phyloP scores from a whole-genome alignment of 2,888 invertebrate genomes.

The Epistrophe eligans region DNA sequence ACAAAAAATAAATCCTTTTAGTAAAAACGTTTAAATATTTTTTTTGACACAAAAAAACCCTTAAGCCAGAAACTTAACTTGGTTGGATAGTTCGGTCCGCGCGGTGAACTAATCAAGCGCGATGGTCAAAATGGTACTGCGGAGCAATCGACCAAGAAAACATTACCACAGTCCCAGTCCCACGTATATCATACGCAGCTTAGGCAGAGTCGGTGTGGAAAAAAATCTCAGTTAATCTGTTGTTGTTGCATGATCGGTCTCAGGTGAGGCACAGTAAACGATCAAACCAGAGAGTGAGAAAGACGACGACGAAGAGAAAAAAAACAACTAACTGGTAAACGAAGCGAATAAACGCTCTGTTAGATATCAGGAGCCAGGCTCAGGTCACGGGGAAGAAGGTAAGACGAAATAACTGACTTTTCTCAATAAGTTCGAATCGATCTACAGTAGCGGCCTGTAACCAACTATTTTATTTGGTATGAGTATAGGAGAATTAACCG shows the following conservation, averaged over 20 bases:
- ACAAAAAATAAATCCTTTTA: slow-evolving; percentile 25
- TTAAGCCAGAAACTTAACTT: neutral
- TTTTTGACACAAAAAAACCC: neutral
- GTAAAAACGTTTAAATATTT: neutral
- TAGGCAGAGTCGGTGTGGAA: slow-evolving; percentile 46
- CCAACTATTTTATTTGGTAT: neutral
- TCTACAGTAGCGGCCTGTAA: slow-evolving; percentile 61
- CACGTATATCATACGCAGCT: slow-evolving; percentile 55
- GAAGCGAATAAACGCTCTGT: slow-evolving; percentile 61
- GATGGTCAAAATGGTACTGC: slow-evolving; percentile 81
- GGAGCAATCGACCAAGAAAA: slow-evolving; percentile 82
- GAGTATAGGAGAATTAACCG: slow-evolving; percentile 45
- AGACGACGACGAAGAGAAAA: neutral
- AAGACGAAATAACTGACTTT: neutral
- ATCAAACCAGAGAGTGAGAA: slow-evolving; percentile 47
- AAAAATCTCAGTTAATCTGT: slow-evolving; percentile 69
- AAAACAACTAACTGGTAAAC: slow-evolving; percentile 45
- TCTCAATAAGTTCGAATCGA: slow-evolving; percentile 49
- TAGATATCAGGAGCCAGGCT: slow-evolving; percentile 9
- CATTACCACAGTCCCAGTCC: slow-evolving; percentile 53
- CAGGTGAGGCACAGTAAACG: slow-evolving; percentile 45
- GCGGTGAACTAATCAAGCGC: slow-evolving; percentile 79
- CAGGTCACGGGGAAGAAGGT: neutral
- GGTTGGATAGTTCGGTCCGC: slow-evolving; percentile 72
- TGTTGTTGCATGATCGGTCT: slow-evolving; percentile 40